Percentiles rank a stretch among this genome's conserved stretches.
These are phyloP conservation scores for Spodoptera frugiperda DNA, from an alignment of 1,140 invertebrate genomes.

Conservation along the genomic window DNA sequence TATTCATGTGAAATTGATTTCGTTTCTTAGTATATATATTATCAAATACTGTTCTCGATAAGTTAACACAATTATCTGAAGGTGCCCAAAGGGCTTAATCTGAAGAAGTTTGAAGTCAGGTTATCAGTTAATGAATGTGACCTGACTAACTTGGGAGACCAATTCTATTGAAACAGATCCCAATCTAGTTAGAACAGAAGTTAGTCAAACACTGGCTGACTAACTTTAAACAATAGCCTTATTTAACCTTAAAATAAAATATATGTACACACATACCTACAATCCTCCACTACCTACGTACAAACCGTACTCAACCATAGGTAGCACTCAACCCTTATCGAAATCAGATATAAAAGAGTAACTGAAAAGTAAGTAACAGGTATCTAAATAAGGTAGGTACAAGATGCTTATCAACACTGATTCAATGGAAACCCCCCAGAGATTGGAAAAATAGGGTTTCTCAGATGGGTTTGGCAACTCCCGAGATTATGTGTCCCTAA, in stretches of 20 bases:
- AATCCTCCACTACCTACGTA: not conserved
- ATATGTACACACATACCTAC: not conserved
- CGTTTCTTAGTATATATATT: too few relatives aligned
- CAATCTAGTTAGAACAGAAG: not conserved
- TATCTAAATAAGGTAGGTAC: constrained; percentile 46
- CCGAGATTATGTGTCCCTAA: constrained; percentile 2
- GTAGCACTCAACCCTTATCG: constrained; percentile 25
- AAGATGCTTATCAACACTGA: constrained; percentile 54
- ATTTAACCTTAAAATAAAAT: not conserved
- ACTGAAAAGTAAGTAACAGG: constrained; percentile 45
- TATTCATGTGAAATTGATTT: too few relatives aligned
- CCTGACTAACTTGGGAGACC: not conserved
- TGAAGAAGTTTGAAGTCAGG: not conserved
- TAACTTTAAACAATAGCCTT: too few relatives aligned
- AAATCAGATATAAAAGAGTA: constrained; percentile 34
- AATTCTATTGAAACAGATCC: not conserved
- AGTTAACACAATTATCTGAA: not conserved
- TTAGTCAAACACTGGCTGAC: too few relatives aligned
- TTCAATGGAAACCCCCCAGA: constrained; percentile 40
- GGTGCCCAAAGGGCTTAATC: not conserved
- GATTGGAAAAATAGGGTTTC: constrained; percentile 40
- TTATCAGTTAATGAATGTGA: constrained; percentile 2
- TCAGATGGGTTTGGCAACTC: constrained; percentile 46
- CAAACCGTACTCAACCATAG: not conserved
- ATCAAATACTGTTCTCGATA: not conserved